A percentile compares a stretch with the other conserved stretches of the same genome.
phyloP scores from a whole-genome alignment of 2,113 vertebrate species.

The Stictonetta naevosa region DNA sequence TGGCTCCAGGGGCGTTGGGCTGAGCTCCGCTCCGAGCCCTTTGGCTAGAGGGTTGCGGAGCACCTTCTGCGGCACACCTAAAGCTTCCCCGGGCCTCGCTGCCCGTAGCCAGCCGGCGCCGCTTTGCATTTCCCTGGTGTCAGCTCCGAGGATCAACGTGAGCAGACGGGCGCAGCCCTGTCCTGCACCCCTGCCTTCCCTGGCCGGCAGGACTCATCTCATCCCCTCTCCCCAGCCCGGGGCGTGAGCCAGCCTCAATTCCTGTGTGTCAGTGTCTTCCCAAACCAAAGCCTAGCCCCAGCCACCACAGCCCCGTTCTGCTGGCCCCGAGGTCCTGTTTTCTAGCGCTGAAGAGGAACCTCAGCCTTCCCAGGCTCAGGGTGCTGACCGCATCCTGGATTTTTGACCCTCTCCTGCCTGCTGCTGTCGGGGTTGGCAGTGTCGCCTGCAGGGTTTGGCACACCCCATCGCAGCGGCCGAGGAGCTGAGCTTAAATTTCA shows the following conservation, averaged over 20 bases:
- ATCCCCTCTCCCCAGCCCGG: background rate
- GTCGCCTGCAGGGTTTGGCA: rapidly evolving
- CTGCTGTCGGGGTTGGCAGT: background rate
- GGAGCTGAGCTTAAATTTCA: rapidly evolving
- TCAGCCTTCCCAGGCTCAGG: background rate
- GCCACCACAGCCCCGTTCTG: background rate
- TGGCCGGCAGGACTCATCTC: background rate
- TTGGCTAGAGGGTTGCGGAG: background rate
- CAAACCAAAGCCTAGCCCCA: background rate
- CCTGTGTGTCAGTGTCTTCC: background rate
- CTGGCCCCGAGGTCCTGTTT: background rate
- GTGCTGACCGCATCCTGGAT: background rate
- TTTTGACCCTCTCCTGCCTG: background rate
- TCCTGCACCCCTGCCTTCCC: background rate
- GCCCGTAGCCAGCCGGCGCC: rapidly evolving
- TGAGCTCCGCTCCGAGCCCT: background rate
- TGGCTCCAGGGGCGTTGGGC: background rate
- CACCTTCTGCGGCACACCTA: background rate
- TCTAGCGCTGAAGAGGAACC: background rate
- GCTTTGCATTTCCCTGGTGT: background rate
- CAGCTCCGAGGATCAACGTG: background rate
- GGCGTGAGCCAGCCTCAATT: background rate
- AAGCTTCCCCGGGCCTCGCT: background rate
- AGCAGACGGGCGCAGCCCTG: background rate
- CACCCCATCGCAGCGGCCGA: rapidly evolving